Conservation (phyloP, 1,140 invertebrate genomes). For the Drosophila repletoides region DNA sequence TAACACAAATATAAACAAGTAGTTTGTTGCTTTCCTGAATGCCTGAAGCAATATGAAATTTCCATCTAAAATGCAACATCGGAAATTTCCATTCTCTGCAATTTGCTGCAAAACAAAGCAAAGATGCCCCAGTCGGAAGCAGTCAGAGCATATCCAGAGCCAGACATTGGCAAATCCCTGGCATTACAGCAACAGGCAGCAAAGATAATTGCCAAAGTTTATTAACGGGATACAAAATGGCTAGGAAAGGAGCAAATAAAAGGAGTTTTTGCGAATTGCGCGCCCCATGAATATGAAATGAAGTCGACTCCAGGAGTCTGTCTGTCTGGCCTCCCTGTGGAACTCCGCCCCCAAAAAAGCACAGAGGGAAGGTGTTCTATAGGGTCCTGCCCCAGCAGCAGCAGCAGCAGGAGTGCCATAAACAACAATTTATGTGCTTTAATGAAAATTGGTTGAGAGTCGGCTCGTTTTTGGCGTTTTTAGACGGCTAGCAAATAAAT, state of each 20-base stretch:
- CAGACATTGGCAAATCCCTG: constrained; percentile 30
- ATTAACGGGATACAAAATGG: constrained; percentile 58
- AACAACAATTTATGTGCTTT: constrained; percentile 78
- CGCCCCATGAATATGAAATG: constrained; percentile 74
- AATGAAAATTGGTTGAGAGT: constrained; percentile 73
- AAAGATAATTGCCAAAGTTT: constrained; percentile 74
- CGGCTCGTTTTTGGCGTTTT: constrained; percentile 46
- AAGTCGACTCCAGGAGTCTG: constrained; percentile 29
- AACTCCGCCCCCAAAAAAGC: background rate
- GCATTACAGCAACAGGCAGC: constrained; percentile 62
- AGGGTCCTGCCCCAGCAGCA: too few relatives aligned
- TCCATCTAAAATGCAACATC: background rate
- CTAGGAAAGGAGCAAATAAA: constrained; percentile 18
- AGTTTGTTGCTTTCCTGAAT: too few relatives aligned
- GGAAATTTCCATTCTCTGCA: constrained; percentile 15
- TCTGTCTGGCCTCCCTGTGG: background rate
- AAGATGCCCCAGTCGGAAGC: too few relatives aligned
- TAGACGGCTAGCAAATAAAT: constrained; percentile 60
- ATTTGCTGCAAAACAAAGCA: background rate
- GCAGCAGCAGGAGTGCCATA: constrained; percentile 43
- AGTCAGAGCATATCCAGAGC: too few relatives aligned
- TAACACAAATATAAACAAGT: too few relatives aligned
- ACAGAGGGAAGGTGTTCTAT: background rate
- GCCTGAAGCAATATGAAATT: too few relatives aligned
- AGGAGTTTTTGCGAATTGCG: constrained; percentile 57